Evolutionary conservation across 1,140 invertebrate species (phyloP).

Genomic region (Gonioctena quinquepunctata): DNA sequence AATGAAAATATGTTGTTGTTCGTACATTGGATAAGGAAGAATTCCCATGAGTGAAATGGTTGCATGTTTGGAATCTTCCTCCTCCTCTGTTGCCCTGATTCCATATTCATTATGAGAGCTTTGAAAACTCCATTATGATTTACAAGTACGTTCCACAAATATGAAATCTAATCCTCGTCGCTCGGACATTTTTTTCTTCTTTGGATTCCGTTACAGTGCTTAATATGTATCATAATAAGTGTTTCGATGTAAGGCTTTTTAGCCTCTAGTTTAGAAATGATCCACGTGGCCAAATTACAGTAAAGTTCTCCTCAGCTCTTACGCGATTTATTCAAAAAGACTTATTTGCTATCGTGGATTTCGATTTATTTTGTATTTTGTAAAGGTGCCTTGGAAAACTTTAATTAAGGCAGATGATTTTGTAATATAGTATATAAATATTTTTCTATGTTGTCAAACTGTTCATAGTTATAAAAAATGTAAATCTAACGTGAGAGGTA

Average conservation of each 20-base stretch:
- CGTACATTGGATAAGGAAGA: too few relatives aligned
- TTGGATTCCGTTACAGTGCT: constrained; percentile 26
- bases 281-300: constrained; percentile 50
- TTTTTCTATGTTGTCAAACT: constrained; percentile 58
- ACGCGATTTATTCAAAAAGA: constrained; percentile 21
- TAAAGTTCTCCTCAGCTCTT: constrained; percentile 34
- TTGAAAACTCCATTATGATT: too few relatives aligned
- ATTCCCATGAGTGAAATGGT: too few relatives aligned
- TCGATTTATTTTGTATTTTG: constrained; percentile 46
- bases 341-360: constrained; percentile 42
- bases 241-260: constrained; percentile 51
- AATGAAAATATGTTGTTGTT: too few relatives aligned
- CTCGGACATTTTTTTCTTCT: constrained; percentile 22
- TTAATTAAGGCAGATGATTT: constrained; percentile 55
- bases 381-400: constrained; percentile 53
- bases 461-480: constrained; percentile 49
- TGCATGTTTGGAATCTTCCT: too few relatives aligned
- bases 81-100: too few relatives aligned
- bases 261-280: constrained; percentile 48
- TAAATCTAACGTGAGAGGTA: constrained; percentile 48
- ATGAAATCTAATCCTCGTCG: too few relatives aligned
- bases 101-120: too few relatives aligned
- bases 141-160: too few relatives aligned
- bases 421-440: constrained; percentile 57
- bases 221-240: constrained; percentile 44